Base-by-base conservation (phyloP, 2,797 vertebrate species). In the Neopelma chrysocephalum region DNA sequence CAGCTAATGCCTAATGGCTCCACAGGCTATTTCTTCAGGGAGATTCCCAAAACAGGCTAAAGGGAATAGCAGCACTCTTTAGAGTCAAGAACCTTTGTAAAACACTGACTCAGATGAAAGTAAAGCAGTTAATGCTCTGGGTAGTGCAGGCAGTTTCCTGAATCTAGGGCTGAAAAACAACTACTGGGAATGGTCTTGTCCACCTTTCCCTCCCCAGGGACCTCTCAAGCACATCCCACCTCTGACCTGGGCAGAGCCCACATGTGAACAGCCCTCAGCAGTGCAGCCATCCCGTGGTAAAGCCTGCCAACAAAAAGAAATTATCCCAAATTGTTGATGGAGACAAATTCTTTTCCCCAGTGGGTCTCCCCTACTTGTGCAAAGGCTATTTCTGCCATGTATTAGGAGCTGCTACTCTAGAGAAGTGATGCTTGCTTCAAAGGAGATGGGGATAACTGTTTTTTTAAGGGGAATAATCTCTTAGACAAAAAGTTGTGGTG, bases 261-360 rank as follows among this genome's bases (percentile, higher is more conserved):
- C 3, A 1, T 1, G 2, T 0, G 0, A 75, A 34, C 71, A 90
- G 34, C 69, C 43, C 50, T 71, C 54, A 65, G 38, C 2, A 3
- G 29, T 6, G 5, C 80, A 65, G 53, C 62, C 12, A 14, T 47
- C 47, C 56, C 1, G 0, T 65, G 31, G 21, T n/a, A 47, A 88
- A 86, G 48, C 47, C 68, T 91, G 43, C 14, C 48, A 40, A 38
- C 68, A 85, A 31, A 20, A 73, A 89, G 38, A 68, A 75, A 65
- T 40, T n/a, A 57, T 29, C 36, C 56, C 64, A 57, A n/a, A 80
- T 12, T 7, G 38, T 6, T 57, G 58, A 27, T 18, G 58, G 40
- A 65, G 60, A 27, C 36, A 84, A 38, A 70, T 23, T 32, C 66
- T 84, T 69, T 72, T 72, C 48, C 29, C 54, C 56, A 56, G 25